Evolutionary conservation across 2,888 invertebrate species (phyloP), one percentile per base, ranked within the genome.

Genomic region (Plutella xylostella): DNA sequence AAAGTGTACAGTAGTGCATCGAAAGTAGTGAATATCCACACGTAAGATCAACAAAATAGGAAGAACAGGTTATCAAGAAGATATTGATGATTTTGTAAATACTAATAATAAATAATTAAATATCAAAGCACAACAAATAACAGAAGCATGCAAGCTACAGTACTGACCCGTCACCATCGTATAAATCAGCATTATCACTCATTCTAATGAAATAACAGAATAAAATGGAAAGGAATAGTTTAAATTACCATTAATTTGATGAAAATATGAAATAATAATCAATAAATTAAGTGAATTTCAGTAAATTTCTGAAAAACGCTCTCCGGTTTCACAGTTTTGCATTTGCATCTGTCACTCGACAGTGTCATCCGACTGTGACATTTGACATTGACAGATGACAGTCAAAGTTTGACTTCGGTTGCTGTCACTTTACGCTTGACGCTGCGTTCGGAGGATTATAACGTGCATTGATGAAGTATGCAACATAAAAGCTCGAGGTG

Each of bases 131-230:
- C 28, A 6, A 28, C 9, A 28, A 28, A 9, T 28, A 28, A 28
- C n/a, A 28, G 7, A 1, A 31, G 35, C 57, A 58, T 56, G 56
- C 57, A 53, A 46, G 43, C 55, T 58, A 34, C 34, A 30, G 58
- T 77, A 80, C 80, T 80, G 76, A 83, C 83, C 83, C 83, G 60
- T 79, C 79, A 75, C 79, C 79, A 56, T 75, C 77, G 63, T 70
- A 74, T 72, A 70, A 77, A 62, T 73, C 78, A 65, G 77, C 75
- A 58, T 58, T 74, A 69, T 82, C 79, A 57, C 69, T 72, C 79
- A 82, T 79, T 63, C 50, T 49, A 55, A 50, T n/a, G 21, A 11
- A 55, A 55, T 52, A 47, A 35, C 31, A 34, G 33, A 45, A 42
- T 45, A 40, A 50, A 45, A 28, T 34, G n/a, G n/a, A 45, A 37